Conservation (phyloP, 2,797 vertebrate genomes). For the Coregonus suidteri region DNA sequence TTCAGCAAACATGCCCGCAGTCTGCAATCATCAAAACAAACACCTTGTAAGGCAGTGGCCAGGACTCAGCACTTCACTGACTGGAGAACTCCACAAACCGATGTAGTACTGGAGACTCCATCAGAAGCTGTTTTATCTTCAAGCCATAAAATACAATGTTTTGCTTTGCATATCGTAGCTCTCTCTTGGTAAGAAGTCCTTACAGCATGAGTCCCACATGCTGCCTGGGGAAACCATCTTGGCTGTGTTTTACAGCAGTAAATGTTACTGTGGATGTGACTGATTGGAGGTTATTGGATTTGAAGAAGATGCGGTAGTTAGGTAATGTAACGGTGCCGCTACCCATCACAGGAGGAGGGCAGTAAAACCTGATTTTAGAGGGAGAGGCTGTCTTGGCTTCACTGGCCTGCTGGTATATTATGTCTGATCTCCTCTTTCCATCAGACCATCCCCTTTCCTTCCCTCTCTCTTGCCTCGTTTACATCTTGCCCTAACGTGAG, state of each 20-base stretch:
- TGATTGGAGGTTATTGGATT: neutral
- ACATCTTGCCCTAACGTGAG: neutral
- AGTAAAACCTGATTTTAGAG: neutral
- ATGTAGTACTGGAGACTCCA: neutral
- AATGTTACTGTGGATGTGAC: neutral
- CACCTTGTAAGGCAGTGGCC: slow-evolving; percentile 55
- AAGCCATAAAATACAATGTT: neutral
- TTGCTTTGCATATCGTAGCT: neutral
- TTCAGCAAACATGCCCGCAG: neutral
- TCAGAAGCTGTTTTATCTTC: neutral
- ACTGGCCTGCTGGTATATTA: neutral
- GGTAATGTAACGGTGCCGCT: neutral
- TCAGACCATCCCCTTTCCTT: neutral
- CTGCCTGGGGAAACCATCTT: neutral
- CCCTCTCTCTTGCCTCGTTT: neutral
- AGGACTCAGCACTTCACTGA: neutral
- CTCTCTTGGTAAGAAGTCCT: neutral
- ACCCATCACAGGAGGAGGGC: neutral
- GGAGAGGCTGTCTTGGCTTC: neutral
- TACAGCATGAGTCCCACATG: neutral
- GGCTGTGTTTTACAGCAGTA: neutral
- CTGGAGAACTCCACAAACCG: neutral
- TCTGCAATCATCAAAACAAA: slow-evolving; percentile 40
- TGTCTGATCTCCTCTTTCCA: neutral
- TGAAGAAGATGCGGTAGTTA: neutral